Conservation (phyloP, 1,140 invertebrate genomes). For the Condylostylus longicornis region DNA sequence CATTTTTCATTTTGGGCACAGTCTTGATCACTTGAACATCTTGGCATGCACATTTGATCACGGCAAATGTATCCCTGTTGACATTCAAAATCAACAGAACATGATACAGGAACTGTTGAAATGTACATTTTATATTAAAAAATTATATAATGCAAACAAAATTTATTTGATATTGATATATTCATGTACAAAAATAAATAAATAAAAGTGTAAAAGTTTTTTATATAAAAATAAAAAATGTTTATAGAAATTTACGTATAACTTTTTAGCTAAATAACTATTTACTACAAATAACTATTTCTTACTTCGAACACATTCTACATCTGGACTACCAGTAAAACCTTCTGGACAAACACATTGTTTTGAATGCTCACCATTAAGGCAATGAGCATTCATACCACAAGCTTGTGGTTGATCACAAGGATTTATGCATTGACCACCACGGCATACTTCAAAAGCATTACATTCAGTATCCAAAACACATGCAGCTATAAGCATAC, state of each 20-base stretch:
- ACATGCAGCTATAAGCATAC: constrained; percentile 59
- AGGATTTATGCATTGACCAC: constrained; percentile 72
- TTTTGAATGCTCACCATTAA: constrained; percentile 57
- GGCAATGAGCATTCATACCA: constrained; percentile 78
- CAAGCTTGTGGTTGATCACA: constrained; percentile 61
- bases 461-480: constrained; percentile 65
- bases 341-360: constrained; percentile 67
- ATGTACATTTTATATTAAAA: constrained; percentile 6
- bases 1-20: constrained; percentile 88
- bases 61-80: constrained; percentile 50
- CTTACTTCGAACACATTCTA: constrained; percentile 72
- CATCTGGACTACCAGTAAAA: constrained; percentile 70
- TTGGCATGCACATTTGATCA: constrained; percentile 60
- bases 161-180: constrained; percentile 1
- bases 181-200: constrained; percentile 1
- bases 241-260: no score
- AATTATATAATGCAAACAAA: neutral
- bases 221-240: no score
- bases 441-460: constrained; percentile 58
- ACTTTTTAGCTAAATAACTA: neutral
- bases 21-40: constrained; percentile 59
- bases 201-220: constrained; percentile 3
- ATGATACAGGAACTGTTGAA: constrained; percentile 56
- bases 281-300: constrained; percentile 13
- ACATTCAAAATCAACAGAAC: constrained; percentile 53